These are phyloP conservation scores for Habroteleia sp. DNA, from an alignment of 2,888 invertebrate species.

Conservation along the genomic window DNA sequence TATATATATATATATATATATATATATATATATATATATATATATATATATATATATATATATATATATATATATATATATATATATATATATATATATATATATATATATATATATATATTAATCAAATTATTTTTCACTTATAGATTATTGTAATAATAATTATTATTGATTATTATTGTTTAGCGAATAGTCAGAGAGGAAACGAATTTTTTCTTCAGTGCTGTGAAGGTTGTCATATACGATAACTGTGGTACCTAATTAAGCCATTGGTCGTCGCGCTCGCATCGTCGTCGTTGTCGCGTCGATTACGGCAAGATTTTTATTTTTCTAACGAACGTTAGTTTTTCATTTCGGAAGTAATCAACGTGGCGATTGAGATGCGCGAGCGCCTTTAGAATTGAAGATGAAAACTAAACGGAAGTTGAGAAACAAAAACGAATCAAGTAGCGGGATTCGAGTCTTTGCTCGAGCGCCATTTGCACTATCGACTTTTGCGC, in stretches of 20 bases:
- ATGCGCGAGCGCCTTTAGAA: conserved; percentile 6
- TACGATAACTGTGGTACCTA: conserved; percentile 75
- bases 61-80: conserved; percentile 42
- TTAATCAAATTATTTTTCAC: conserved; percentile 79
- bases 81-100: conserved; percentile 11
- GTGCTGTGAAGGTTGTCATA: conserved; percentile 79
- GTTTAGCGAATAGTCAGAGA: conserved; percentile 77
- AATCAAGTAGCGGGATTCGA: conserved; percentile 37
- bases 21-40: no score
- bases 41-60: no score
- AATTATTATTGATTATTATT: conserved; percentile 70
- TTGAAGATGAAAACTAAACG: conserved; percentile 5
- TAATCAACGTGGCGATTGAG: conserved; percentile 10
- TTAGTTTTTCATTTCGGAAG: conserved; percentile 6
- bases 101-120: conserved; percentile 41
- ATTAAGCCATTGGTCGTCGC: conserved; percentile 72
- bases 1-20: no score
- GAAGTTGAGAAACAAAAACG: conserved; percentile 7
- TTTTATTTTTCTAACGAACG: conserved; percentile 34
- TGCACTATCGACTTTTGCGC: conserved; percentile 51
- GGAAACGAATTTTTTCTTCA: conserved; percentile 70
- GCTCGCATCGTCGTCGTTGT: conserved; percentile 46
- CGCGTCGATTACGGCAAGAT: conserved; percentile 28
- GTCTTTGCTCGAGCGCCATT: conserved; percentile 64
- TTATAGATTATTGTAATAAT: conserved; percentile 76